These are phyloP conservation scores for Leuciscus idus DNA, from an alignment of 2,113 vertebrate genomes.

Conservation along the genomic window DNA sequence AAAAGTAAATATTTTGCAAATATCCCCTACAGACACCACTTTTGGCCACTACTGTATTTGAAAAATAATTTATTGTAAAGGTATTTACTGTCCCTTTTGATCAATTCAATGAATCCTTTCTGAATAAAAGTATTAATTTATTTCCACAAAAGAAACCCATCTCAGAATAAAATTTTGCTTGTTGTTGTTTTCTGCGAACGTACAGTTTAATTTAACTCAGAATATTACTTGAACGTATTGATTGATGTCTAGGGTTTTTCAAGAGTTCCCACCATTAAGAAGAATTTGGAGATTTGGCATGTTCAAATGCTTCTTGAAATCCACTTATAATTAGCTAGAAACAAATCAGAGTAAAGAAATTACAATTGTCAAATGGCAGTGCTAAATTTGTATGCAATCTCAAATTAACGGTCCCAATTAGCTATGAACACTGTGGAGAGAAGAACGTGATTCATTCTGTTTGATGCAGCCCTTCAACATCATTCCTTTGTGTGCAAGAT, in stretches of 20 bases:
- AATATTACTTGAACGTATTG: neutral
- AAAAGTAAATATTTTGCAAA: no score
- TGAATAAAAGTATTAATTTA: neutral
- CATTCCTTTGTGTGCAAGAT: constrained; percentile 21
- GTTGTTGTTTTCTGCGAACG: neutral
- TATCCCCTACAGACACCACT: no score
- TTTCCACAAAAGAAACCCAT: neutral
- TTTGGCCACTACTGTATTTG: no score
- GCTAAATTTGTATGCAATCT: constrained; percentile 26
- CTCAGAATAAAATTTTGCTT: neutral
- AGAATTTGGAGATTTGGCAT: neutral
- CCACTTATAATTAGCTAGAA: constrained; percentile 3
- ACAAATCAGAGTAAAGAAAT: constrained; percentile 14
- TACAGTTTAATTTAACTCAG: neutral
- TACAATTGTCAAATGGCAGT: constrained; percentile 14
- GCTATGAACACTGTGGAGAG: constrained; percentile 13
- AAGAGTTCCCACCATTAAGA: neutral
- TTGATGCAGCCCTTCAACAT: constrained; percentile 35
- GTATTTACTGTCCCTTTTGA: neutral
- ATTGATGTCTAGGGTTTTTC: neutral
- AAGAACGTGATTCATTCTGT: constrained; percentile 29
- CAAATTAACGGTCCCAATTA: constrained; percentile 49
- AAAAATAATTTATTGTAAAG: no score
- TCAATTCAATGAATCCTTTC: neutral
- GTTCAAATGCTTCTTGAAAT: neutral